phyloP scores from a whole-genome alignment of 2,797 vertebrate genomes.

The Paramormyrops hopkinsi region DNA sequence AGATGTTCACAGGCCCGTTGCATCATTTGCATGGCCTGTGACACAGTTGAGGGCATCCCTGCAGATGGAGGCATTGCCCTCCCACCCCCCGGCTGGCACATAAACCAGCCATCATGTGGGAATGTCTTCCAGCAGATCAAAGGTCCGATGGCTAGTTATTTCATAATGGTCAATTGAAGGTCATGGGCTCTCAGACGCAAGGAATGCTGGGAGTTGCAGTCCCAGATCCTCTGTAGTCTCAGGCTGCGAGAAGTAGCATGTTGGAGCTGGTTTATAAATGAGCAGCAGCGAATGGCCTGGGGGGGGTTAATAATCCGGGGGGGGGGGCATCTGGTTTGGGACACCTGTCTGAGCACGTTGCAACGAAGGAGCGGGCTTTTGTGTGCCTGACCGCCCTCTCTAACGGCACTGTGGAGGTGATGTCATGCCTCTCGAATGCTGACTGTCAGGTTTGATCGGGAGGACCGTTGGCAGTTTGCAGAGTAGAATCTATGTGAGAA shows the following conservation, averaged over 20 bases:
- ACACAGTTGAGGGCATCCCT: not conserved
- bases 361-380: not conserved
- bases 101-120: not conserved
- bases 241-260: not conserved
- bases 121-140: not conserved
- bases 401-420: not conserved
- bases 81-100: not conserved
- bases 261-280: not conserved
- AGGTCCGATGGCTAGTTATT: not conserved
- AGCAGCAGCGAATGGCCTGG: not conserved
- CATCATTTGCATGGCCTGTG: not conserved
- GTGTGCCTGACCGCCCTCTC: not conserved
- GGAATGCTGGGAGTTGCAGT: not conserved
- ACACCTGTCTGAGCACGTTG: not conserved
- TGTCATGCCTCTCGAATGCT: not conserved
- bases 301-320: not conserved
- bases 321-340: not conserved
- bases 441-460: not conserved
- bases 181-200: not conserved
- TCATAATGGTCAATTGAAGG: not conserved
- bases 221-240: not conserved
- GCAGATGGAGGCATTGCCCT: not conserved
- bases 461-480: not conserved
- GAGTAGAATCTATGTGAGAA: not conserved
- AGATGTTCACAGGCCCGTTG: not conserved